phyloP scores from a whole-genome alignment of 2,797 vertebrate genomes.

The Takifugu rubripes region DNA sequence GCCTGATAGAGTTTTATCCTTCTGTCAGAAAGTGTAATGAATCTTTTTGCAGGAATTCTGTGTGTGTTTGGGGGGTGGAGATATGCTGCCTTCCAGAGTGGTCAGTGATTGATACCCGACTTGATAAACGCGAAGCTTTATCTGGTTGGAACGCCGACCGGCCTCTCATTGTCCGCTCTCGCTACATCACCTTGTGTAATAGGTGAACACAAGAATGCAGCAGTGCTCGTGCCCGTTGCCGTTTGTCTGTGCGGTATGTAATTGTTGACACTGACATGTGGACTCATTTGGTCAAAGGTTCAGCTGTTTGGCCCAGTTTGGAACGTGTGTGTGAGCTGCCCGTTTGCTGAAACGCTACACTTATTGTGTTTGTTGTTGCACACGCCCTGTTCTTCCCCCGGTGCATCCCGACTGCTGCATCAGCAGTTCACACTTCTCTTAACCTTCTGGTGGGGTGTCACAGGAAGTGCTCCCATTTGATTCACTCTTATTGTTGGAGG shows the following conservation, averaged over 20 bases:
- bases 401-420: not conserved
- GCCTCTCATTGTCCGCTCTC: too few relatives aligned
- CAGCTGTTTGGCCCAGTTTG: slow-evolving; percentile 44
- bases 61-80: too few relatives aligned
- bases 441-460: slow-evolving; percentile 19
- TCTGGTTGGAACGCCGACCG: too few relatives aligned
- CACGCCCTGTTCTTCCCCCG: not conserved
- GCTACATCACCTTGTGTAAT: slow-evolving; percentile 33
- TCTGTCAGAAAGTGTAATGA: too few relatives aligned
- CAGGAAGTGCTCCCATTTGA: slow-evolving; percentile 59
- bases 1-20: too few relatives aligned
- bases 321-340: not conserved
- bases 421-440: slow-evolving; percentile 12
- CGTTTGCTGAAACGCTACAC: not conserved
- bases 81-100: too few relatives aligned
- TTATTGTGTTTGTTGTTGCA: not conserved
- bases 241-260: slow-evolving; percentile 56
- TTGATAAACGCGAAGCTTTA: too few relatives aligned
- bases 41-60: too few relatives aligned
- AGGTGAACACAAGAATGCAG: slow-evolving; percentile 65
- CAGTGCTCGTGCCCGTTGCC: slow-evolving; percentile 61
- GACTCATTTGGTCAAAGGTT: slow-evolving; percentile 54
- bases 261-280: slow-evolving; percentile 62
- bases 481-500: slow-evolving; percentile 52
- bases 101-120: too few relatives aligned